Base-by-base conservation (phyloP, 1,140 invertebrate species). In the Brachionus rubens region DNA sequence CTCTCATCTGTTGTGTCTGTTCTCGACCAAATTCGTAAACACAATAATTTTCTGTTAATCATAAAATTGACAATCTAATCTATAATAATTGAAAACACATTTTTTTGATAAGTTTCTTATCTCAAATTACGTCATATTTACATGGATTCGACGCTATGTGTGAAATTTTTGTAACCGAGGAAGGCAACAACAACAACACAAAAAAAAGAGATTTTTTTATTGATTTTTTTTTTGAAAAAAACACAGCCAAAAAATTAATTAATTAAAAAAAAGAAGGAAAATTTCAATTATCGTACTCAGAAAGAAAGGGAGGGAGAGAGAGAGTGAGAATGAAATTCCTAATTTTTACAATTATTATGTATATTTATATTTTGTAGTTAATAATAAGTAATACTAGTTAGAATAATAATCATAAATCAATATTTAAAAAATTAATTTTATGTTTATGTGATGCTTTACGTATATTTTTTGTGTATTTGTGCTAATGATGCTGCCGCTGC, bases 321-420 rank as follows among this genome's bases (percentile, higher is more conserved):
- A 3, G 33, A 36, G 9, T 9, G 3, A 36, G 33, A 36, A 36
- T 36, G 33, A 36, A 36, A 36, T 5, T 36, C 3, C 28, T 59
- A 40, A 59, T 59, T 59, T n/a, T 59, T 59, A 36, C 54, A 59
- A 36, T 59, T 33, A 59, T 59, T 59, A 59, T 59, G 54, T 33
- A 59, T 59, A 33, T 14, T n/a, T 36, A 59, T 19, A 33, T 59
- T 36, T 33, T 36, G 28, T 36, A 36, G 21, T 36, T 59, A 21
- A 9, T 36, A 59, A 59, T 59, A 36, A 59, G 26, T n/a, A 59
- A 16, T 59, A 59, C 26, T 28, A 54, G 52, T 54, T 54, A 54
- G 52, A 28, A 59, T 59, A 59, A 59, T 59, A 59, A 59, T 59
- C 54, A 59, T 59, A 59, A 59, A 59, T 59, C 54, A 59, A 59